phyloP scores from a whole-genome alignment of 2,113 vertebrate species.

The Amazona vittata region DNA sequence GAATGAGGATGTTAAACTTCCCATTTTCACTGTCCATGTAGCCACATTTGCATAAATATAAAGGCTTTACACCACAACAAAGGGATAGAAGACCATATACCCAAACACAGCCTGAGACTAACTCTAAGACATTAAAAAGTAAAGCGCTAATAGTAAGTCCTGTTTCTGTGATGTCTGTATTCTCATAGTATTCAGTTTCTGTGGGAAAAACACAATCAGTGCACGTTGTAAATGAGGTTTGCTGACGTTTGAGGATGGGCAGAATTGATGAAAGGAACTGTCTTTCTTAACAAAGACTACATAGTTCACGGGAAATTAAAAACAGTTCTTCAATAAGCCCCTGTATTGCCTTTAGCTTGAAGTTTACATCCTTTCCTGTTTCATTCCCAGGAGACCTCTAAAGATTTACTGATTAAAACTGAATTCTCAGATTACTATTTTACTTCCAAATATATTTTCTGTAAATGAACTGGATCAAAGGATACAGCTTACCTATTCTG shows the following conservation, averaged over 20 bases:
- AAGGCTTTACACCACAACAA: not conserved
- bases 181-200: not conserved
- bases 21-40: not conserved
- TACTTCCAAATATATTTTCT: not conserved
- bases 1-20: not conserved
- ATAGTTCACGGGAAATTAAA: not conserved
- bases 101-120: not conserved
- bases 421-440: not conserved
- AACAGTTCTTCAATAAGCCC: not conserved
- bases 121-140: not conserved
- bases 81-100: not conserved
- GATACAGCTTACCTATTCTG: not conserved
- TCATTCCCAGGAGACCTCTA: not conserved
- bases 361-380: not conserved
- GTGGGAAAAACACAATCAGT: not conserved
- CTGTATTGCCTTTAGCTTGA: not conserved
- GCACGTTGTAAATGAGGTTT: rapidly evolving
- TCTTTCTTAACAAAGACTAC: not conserved
- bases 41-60: not conserved
- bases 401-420: not conserved
- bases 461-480: not conserved
- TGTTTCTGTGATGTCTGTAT: not conserved
- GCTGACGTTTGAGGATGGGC: not conserved
- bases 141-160: not conserved
- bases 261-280: not conserved